These are phyloP conservation scores for Leuciscus waleckii DNA, from an alignment of 2,797 vertebrate genomes.

Conservation along the genomic window DNA sequence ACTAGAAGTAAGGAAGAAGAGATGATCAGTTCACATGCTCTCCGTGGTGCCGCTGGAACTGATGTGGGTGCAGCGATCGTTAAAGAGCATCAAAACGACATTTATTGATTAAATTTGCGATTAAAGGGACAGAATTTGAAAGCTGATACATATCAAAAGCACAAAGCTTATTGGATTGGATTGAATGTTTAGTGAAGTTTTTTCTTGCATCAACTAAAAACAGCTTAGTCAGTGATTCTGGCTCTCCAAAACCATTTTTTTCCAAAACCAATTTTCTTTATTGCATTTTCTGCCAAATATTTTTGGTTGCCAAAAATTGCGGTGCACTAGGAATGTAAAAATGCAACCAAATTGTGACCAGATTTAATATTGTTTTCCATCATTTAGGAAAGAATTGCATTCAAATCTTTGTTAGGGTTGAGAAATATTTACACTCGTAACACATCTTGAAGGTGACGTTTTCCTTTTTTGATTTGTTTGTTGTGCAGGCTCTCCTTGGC, in stretches of 20 bases:
- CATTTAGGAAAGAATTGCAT: background rate
- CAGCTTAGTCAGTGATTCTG: background rate
- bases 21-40: background rate
- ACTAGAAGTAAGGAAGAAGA: background rate
- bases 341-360: background rate
- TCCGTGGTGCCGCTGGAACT: background rate
- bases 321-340: background rate
- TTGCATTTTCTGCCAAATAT: background rate
- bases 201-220: background rate
- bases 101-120: background rate
- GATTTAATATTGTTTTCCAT: background rate
- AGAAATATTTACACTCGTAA: background rate
- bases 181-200: background rate
- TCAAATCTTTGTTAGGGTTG: background rate
- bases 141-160: background rate
- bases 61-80: background rate
- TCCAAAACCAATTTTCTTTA: background rate
- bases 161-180: background rate
- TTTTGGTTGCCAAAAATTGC: background rate
- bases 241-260: background rate
- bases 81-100: background rate
- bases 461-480: background rate
- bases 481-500: conserved; percentile 83
- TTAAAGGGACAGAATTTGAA: background rate
- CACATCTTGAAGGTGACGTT: background rate